A percentile compares a stretch with the other conserved stretches of the same genome.
Evolutionary conservation across 2,797 vertebrate species (phyloP).

Genomic region (Anomalospiza imberbis): DNA sequence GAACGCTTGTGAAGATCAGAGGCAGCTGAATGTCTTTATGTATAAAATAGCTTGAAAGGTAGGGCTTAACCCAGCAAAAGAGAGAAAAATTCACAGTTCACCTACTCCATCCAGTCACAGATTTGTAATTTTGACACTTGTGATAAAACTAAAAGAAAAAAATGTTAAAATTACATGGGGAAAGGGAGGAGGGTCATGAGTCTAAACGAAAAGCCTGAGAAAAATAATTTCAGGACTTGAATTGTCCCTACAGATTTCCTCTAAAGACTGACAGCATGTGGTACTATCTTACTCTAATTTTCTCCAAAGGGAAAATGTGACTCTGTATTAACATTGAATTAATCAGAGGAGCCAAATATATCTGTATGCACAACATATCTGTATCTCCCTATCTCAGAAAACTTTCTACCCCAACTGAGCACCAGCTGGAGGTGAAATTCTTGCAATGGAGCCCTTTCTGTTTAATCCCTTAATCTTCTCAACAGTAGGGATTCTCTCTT

Average conservation of each 20-base stretch:
- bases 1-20: constrained; percentile 17
- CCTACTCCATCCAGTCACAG: constrained; percentile 7
- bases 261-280: constrained; percentile 6
- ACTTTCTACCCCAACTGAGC: constrained; percentile 22
- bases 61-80: constrained; percentile 42
- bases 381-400: not conserved
- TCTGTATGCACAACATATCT: not conserved
- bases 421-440: constrained; percentile 59
- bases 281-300: constrained; percentile 3
- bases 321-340: constrained; percentile 17
- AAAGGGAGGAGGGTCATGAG: not conserved
- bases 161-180: constrained; percentile 7
- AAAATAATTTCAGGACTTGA: not conserved
- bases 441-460: constrained; percentile 51
- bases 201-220: constrained; percentile 1
- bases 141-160: not conserved
- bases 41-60: constrained; percentile 51
- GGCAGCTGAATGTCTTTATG: constrained; percentile 17
- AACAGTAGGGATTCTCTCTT: constrained; percentile 65
- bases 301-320: constrained; percentile 15
- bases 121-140: not conserved
- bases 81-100: constrained; percentile 42
- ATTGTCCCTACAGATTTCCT: not conserved
- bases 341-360: constrained; percentile 7
- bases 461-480: constrained; percentile 70